A percentile compares a stretch with the other conserved stretches of the same genome.
Conservation (phyloP, 2,888 invertebrate genomes). For the Carpatolechia fugitivella region DNA sequence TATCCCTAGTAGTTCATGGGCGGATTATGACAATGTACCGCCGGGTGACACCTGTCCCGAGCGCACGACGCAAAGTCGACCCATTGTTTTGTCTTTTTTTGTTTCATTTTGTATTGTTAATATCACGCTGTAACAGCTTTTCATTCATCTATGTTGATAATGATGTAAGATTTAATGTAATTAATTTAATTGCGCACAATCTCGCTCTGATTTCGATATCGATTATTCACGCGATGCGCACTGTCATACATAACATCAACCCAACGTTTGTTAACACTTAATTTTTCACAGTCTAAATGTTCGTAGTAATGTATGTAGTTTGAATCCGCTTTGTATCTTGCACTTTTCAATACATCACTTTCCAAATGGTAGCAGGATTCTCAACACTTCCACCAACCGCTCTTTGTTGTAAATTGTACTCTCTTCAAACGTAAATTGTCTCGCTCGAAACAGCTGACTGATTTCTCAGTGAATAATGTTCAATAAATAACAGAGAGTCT, state of each 20-base stretch:
- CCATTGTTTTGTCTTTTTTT: slow-evolving; percentile 58
- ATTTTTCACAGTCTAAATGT: slow-evolving; percentile 13
- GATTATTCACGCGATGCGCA: slow-evolving; percentile 18
- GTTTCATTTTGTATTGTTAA: slow-evolving; percentile 29
- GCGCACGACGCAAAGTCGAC: slow-evolving; percentile 70
- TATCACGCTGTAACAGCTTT: slow-evolving; percentile 24
- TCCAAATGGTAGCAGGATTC: slow-evolving; percentile 3
- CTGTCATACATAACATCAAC: slow-evolving; percentile 20
- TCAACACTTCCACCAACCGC: slow-evolving; percentile 1
- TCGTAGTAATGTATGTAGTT: slow-evolving; percentile 8
- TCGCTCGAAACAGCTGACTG: slow-evolving; percentile 15
- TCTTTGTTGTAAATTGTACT: slow-evolving; percentile 5
- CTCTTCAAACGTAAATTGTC: not conserved
- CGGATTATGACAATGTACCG: slow-evolving; percentile 2
- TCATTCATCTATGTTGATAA: slow-evolving; percentile 32
- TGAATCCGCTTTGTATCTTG: slow-evolving; percentile 9
- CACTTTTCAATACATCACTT: slow-evolving; percentile 10
- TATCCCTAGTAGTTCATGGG: not conserved
- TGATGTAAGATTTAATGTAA: slow-evolving; percentile 16
- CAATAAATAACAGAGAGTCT: slow-evolving; percentile 28
- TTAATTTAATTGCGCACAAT: slow-evolving; percentile 34
- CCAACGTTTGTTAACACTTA: slow-evolving; percentile 17
- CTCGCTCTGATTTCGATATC: slow-evolving; percentile 29
- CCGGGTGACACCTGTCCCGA: slow-evolving; percentile 39
- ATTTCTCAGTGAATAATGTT: slow-evolving; percentile 16